These are phyloP conservation scores for Caenorhabditis uteleia DNA, from an alignment of 2,888 invertebrate species.

Conservation along the genomic window DNA sequence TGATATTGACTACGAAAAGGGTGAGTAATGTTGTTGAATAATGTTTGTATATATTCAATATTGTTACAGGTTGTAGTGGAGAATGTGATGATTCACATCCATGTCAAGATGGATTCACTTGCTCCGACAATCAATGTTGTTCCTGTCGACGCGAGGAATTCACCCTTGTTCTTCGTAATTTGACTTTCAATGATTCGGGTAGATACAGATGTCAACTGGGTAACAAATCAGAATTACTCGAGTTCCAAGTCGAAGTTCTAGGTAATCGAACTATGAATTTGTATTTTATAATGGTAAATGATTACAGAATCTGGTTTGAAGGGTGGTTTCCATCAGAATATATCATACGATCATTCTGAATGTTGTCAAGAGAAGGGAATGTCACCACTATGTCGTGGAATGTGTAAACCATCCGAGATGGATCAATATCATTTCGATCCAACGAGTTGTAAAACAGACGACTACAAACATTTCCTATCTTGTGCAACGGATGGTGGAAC, in stretches of 20 bases:
- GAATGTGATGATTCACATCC: slow-evolving; percentile 47
- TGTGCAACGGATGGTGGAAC: slow-evolving; percentile 67
- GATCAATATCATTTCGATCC: slow-evolving; percentile 65
- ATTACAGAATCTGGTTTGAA: slow-evolving; percentile 63
- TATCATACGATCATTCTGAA: slow-evolving; percentile 71
- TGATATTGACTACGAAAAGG: slow-evolving; percentile 50
- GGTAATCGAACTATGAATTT: slow-evolving; percentile 34
- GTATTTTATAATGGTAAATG: background rate
- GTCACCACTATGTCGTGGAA: slow-evolving; percentile 80
- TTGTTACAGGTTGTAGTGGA: slow-evolving; percentile 37
- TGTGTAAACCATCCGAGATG: slow-evolving; percentile 75
- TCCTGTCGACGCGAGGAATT: slow-evolving; percentile 60
- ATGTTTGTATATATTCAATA: background rate
- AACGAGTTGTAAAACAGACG: slow-evolving; percentile 65
- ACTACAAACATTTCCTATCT: slow-evolving; percentile 66
- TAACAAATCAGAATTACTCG: slow-evolving; percentile 59
- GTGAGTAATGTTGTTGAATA: slow-evolving; percentile 8
- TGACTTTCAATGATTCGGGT: slow-evolving; percentile 64
- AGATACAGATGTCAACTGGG: slow-evolving; percentile 62
- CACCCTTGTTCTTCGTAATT: slow-evolving; percentile 61
- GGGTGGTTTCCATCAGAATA: slow-evolving; percentile 64
- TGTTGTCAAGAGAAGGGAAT: slow-evolving; percentile 85
- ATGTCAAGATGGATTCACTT: slow-evolving; percentile 41
- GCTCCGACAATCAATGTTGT: slow-evolving; percentile 56
- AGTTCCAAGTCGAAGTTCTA: slow-evolving; percentile 66